Base-by-base conservation (phyloP, 2,797 vertebrate genomes). In the Coreius guichenoti region DNA sequence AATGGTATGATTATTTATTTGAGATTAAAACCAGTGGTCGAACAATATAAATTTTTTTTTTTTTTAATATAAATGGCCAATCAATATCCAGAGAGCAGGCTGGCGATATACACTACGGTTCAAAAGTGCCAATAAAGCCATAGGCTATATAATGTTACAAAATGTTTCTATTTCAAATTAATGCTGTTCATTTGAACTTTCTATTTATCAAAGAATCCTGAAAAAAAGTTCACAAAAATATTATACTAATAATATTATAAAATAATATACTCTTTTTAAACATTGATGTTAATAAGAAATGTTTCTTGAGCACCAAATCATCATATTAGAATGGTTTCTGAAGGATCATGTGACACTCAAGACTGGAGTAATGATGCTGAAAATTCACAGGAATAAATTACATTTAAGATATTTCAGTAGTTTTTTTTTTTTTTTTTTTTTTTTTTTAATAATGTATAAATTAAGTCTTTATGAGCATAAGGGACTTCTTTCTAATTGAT, bases 1-100 rank as follows among this genome's bases (percentile, higher is more conserved):
- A 98, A 99, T 43, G 98, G 98, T 99, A 93, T 1, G 92, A 58
- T 39, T 14, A 70, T 31, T 65, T 72, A 16, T 23, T 67, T 68
- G 11, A 23, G 17, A 31, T 29, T 47, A 39, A 9, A 8, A 36
- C 36, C 11, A 86, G 21, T 54, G 8, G 56, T 56, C 19, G 6
- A 31, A 12, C n/a, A 79, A 4, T 73, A 1, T 45, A 33, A 0
- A 5, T 1, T n/a, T 45, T 11, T 6, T 19, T 12, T 63, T 65
- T n/a, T 6, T n/a, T n/a, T n/a, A n/a, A n/a, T n/a, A n/a, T 47
- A 3, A 19, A 26, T 36, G 9, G 2, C 4, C 19, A 11, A n/a
- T 36, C 31, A 58, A 39, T 21, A 76, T 39, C 7, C 6, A 36
- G 11, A 56, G 21, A 39, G 31, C 33, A n/a, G 21, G 6, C 3